Conservation (phyloP, 1,140 invertebrate species). For the Hyles euphorbiae region DNA sequence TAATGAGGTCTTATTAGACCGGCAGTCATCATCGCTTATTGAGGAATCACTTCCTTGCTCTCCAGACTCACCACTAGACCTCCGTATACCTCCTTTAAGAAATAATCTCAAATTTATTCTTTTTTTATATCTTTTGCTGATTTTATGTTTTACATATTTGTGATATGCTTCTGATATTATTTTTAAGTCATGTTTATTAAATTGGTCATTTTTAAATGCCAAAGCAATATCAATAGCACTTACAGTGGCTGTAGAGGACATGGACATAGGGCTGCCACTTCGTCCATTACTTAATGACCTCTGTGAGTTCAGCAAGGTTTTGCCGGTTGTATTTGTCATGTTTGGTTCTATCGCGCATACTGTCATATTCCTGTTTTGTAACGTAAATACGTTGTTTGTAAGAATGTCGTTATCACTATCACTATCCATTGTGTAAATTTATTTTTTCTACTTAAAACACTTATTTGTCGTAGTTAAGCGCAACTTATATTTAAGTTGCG, state of each 20-base stretch:
- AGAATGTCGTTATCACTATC: slow-evolving; percentile 30
- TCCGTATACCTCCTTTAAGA: slow-evolving; percentile 30
- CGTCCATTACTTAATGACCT: slow-evolving; percentile 33
- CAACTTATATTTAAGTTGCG: too few species aligned
- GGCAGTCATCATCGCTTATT: slow-evolving; percentile 52
- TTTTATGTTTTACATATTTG: slow-evolving; percentile 34
- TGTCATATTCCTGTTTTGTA: slow-evolving; percentile 27
- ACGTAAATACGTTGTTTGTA: slow-evolving; percentile 24
- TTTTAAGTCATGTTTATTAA: slow-evolving; percentile 46
- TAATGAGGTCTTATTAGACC: slow-evolving; percentile 34
- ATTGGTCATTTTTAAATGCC: slow-evolving; percentile 48
- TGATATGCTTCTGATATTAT: slow-evolving; percentile 51
- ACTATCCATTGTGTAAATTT: slow-evolving; percentile 13
- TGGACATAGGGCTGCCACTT: slow-evolving; percentile 46
- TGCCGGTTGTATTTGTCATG: slow-evolving; percentile 24
- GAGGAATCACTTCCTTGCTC: slow-evolving; percentile 55
- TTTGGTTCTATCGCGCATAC: slow-evolving; percentile 34
- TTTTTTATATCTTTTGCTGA: slow-evolving; percentile 46
- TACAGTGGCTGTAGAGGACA: slow-evolving; percentile 42
- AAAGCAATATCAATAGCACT: slow-evolving; percentile 51
- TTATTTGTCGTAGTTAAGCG: too few species aligned
- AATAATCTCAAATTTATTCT: slow-evolving; percentile 37
- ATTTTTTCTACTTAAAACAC: neutral
- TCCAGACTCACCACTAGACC: slow-evolving; percentile 46
- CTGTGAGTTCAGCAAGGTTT: slow-evolving; percentile 23